Evolutionary conservation across 2,888 invertebrate species (phyloP), one percentile per base, ranked within the genome.

Genomic region (Selenia dentaria): DNA sequence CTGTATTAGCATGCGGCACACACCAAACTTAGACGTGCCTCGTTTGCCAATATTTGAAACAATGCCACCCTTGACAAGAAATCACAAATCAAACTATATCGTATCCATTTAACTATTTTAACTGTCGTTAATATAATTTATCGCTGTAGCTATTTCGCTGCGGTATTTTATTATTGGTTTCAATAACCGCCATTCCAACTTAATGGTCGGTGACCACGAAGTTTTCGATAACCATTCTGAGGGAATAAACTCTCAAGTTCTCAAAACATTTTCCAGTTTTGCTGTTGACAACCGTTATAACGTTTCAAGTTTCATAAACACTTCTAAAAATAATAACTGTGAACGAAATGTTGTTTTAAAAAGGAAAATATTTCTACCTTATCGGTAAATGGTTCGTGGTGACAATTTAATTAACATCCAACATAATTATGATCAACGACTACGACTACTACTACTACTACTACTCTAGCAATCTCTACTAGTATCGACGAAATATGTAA

Each of bases 1-100:
- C 31, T 61, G 57, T 48, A 71, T 82, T 78, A 68, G 61, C 67
- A 85, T 85, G 81, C 83, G 48, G 62, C 63, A 70, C 84, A 78
- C 84, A 82, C 70, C 59, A 51, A 63, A 60, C 66, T 73, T 62
- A 68, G 49, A 82, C 87, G 87, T 84, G 85, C 70, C 62, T 64
- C 65, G 83, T 76, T 71, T 85, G 58, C 74, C 70, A 72, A 83
- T 80, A 83, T 78, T 79, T 74, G 78, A 83, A 85, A 85, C 84
- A 83, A 83, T 78, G 70, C 76, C 70, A 72, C 64, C 60, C 60
- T 75, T 82, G 78, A 82, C 82, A 79, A 76, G 78, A 70, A 80
- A 77, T 73, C 77, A 80, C 79, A 83, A 83, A 85, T 86, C 84
- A 84, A 78, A 78, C 75, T 70, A 65, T 67, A 59, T 55, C 56